phyloP scores from a whole-genome alignment of 1,140 invertebrate species.

The Cataglyphis hispanica region DNA sequence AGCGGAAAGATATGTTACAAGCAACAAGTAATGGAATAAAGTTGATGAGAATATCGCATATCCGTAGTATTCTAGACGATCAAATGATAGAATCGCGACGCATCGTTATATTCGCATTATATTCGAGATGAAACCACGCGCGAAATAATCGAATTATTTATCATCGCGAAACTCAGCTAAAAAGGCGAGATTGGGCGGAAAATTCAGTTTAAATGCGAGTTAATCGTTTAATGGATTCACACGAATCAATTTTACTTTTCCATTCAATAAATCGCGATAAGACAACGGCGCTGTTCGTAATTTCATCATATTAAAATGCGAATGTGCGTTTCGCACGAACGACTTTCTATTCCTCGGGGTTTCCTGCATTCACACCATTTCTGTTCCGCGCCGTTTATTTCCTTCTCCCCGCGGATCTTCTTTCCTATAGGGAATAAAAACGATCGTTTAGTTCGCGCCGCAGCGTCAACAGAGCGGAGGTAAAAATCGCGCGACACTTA shows the following conservation, averaged over 20 bases:
- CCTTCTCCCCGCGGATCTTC: not conserved
- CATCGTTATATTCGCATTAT: slow-evolving; percentile 8
- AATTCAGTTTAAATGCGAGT: not conserved
- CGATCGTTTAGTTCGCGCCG: slow-evolving; percentile 52
- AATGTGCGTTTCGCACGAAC: slow-evolving; percentile 22
- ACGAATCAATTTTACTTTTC: no score
- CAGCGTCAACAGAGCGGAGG: not conserved
- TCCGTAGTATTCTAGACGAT: not conserved
- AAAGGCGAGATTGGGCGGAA: not conserved
- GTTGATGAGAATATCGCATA: not conserved
- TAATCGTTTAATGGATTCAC: not conserved
- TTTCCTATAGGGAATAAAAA: slow-evolving; percentile 57
- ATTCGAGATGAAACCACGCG: not conserved
- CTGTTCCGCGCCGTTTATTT: slow-evolving; percentile 19
- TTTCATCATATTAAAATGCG: slow-evolving; percentile 37
- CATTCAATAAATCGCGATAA: slow-evolving; percentile 14
- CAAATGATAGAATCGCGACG: not conserved
- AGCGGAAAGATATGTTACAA: not conserved
- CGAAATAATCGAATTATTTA: slow-evolving; percentile 25
- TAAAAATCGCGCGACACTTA: slow-evolving; percentile 54
- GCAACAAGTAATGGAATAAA: slow-evolving; percentile 13
- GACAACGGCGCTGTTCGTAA: not conserved
- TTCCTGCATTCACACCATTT: slow-evolving; percentile 15
- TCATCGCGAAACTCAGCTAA: not conserved
- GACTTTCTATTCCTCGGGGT: not conserved